Evolutionary conservation across 2,113 vertebrate genomes (phyloP), one percentile per base, ranked within the genome.

Genomic region (Poeciliopsis prolifica): DNA sequence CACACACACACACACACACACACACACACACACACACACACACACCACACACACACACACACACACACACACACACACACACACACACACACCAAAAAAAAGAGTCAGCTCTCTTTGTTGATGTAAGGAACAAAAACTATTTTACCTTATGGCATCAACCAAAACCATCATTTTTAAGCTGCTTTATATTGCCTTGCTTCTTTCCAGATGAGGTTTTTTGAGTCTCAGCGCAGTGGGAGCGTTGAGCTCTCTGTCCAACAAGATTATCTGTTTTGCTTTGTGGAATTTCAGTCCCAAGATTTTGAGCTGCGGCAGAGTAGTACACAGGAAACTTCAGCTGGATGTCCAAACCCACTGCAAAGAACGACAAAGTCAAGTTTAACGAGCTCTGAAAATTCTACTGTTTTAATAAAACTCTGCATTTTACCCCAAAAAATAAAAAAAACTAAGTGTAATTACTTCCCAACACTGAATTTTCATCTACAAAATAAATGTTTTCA

Each of bases 341-440:
- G 92, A 97, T 92, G 90, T 99, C 98, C 75, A 98, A 80, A 60
- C 97, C 98, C 91, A 97, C 98, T 99, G 68, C 17, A 91, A 74
- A 82, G 80, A 9, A 81, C 67, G 61, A 66, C 65, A 40, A 79
- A 0, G 8, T 15, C 35, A 24, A 66, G 33, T 24, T 58, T n/a
- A 58, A 58, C 9, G 0, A 58, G 24, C 51, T n/a, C 51, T 48
- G 17, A 48, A 48, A 17, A 48, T 48, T 48, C 17, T 19, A 17
- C 17, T 15, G 17, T 48, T 48, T 48, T 48, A 2, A 48, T 48
- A 17, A 48, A 48, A 4, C 1, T 48, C 44, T 17, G 5, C 44
- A 48, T 48, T 19, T 28, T 19, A 48, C 15, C 44, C 3, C 30
- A 48, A 42, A 14, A 48, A 44, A 6, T 28, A 28, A 17, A 48